A percentile compares a stretch with the other conserved stretches of the same genome.
Evolutionary conservation across 2,888 invertebrate genomes (phyloP).

Genomic region (Strigamia transsilvanica): DNA sequence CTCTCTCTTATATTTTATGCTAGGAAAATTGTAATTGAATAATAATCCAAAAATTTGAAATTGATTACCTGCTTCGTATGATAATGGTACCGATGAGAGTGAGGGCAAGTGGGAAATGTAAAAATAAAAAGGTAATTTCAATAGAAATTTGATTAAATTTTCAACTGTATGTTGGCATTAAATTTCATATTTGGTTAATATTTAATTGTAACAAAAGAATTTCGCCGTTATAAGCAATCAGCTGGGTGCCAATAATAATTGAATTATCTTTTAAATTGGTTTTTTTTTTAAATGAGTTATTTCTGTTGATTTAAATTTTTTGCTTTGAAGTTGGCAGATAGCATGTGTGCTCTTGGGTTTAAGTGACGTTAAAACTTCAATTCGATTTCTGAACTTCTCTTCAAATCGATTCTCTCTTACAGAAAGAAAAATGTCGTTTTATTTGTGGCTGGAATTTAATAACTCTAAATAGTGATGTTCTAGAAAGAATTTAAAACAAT

Average conservation of each 20-base stretch:
- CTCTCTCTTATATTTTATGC: constrained; percentile 17
- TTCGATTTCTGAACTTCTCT: constrained; percentile 13
- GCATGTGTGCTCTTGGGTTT: constrained; percentile 21
- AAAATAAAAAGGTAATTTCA: constrained; percentile 24
- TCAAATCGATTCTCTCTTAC: constrained; percentile 12
- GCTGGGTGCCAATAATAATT: background rate
- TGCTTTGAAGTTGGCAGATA: constrained; percentile 12
- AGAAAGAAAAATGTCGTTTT: background rate
- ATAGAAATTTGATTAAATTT: constrained; percentile 32
- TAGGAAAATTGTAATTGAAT: constrained; percentile 23
- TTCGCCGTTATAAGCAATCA: background rate
- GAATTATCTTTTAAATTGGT: background rate
- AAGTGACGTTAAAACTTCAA: constrained; percentile 36
- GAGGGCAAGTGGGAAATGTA: constrained; percentile 13
- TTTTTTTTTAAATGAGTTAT: background rate
- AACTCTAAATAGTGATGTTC: background rate
- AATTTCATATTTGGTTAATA: background rate
- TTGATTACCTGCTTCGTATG: constrained; percentile 41
- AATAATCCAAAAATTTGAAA: constrained; percentile 40
- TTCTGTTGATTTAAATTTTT: constrained; percentile 19
- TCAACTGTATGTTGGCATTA: constrained; percentile 22
- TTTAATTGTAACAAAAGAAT: background rate
- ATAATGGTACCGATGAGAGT: constrained; percentile 21
- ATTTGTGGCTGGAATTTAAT: constrained; percentile 2
- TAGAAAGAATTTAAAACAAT: background rate